Percentiles rank a stretch among this genome's conserved stretches.
These are phyloP conservation scores for Enoplosus armatus DNA, from an alignment of 2,797 vertebrate genomes.

Conservation along the genomic window DNA sequence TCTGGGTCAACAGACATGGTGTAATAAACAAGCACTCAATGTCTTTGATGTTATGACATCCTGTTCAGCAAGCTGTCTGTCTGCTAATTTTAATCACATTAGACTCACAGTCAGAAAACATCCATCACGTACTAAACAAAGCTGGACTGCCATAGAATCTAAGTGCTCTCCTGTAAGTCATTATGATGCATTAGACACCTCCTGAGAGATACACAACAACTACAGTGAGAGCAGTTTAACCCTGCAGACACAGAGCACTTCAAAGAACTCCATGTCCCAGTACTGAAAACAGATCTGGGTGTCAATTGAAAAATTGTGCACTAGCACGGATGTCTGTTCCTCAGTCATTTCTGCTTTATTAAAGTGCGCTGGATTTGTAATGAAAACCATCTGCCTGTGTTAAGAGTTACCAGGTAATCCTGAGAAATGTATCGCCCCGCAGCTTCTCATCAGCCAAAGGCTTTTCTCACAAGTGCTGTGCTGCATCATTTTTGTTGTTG, in stretches of 20 bases:
- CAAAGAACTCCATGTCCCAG: conserved; percentile 16
- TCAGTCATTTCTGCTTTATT: conserved; percentile 23
- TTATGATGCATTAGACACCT: conserved; percentile 18
- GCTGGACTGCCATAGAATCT: not conserved
- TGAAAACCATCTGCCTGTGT: conserved; percentile 31
- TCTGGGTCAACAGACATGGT: not conserved
- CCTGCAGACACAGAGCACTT: conserved; percentile 24
- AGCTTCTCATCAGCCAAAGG: conserved; percentile 36
- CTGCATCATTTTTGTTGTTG: conserved; percentile 12
- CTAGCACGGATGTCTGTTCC: conserved; percentile 4
- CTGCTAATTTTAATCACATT: conserved; percentile 35
- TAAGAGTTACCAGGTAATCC: conserved; percentile 33
- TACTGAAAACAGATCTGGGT: conserved; percentile 15
- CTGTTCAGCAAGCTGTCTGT: not conserved
- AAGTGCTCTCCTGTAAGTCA: conserved; percentile 30
- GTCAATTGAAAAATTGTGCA: conserved; percentile 22
- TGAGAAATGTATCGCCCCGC: conserved; percentile 29
- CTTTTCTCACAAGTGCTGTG: conserved; percentile 21
- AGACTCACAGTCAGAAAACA: conserved; percentile 10
- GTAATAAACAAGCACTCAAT: conserved; percentile 9
- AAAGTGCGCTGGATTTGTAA: conserved; percentile 20
- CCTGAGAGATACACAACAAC: not conserved
- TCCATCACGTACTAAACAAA: not conserved
- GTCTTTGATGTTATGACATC: not conserved
- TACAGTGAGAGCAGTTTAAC: conserved; percentile 24